phyloP scores from a whole-genome alignment of 1,140 invertebrate species.

The Leptinotarsa lineolata region DNA sequence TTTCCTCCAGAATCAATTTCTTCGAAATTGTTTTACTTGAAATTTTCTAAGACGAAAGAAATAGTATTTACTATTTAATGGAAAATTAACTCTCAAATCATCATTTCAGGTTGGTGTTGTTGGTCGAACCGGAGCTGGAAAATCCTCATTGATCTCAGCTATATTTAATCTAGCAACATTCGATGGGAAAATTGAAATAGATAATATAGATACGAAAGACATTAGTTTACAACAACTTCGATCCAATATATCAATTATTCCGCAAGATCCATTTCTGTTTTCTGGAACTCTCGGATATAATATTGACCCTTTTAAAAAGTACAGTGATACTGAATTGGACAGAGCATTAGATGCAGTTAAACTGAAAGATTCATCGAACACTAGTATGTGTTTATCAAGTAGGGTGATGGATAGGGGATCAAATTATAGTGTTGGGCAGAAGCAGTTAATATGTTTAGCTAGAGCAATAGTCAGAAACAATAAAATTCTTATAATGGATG shows the following conservation, averaged over 20 bases:
- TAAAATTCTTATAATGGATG: slow-evolving; percentile 67
- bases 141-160: slow-evolving; percentile 77
- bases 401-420: slow-evolving; percentile 65
- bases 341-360: slow-evolving; percentile 66
- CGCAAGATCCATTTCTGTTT: slow-evolving; percentile 84
- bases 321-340: slow-evolving; percentile 68
- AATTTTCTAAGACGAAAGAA: no score
- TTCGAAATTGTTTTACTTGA: no score
- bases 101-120: slow-evolving; percentile 64
- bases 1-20: no score
- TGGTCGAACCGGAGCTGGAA: slow-evolving; percentile 81
- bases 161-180: slow-evolving; percentile 71
- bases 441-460: slow-evolving; percentile 73
- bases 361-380: slow-evolving; percentile 58
- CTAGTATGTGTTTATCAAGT: slow-evolving; percentile 60
- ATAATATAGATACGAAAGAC: slow-evolving; percentile 67
- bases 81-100: no score
- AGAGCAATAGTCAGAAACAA: slow-evolving; percentile 73
- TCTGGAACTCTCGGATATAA: slow-evolving; percentile 79
- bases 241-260: slow-evolving; percentile 78
- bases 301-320: slow-evolving; percentile 80
- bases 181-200: slow-evolving; percentile 74
- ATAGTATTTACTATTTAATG: no score
- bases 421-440: slow-evolving; percentile 76
- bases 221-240: slow-evolving; percentile 73